Percentiles rank a stretch among this genome's conserved stretches.
Conservation (phyloP, 2,113 vertebrate genomes). For the Aspiorhynchus laticeps region DNA sequence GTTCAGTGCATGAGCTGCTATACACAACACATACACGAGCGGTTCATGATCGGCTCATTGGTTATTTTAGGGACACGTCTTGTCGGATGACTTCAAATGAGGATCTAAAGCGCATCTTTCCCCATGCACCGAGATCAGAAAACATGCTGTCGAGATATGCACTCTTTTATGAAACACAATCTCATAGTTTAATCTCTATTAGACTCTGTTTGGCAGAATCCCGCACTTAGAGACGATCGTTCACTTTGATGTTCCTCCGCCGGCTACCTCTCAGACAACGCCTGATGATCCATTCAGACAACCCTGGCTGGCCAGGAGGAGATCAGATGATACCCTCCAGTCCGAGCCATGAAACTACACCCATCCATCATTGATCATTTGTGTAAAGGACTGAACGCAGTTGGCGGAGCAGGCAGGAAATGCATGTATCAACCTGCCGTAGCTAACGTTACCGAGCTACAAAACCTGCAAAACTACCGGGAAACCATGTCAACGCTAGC, state of each 20-base stretch:
- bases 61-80: too few relatives aligned
- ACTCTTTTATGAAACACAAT: neutral
- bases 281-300: slow-evolving; percentile 6
- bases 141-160: neutral
- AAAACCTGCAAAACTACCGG: slow-evolving; percentile 13
- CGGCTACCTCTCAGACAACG: slow-evolving; percentile 36
- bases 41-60: too few relatives aligned
- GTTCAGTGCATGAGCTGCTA: neutral
- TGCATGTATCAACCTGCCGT: slow-evolving; percentile 32
- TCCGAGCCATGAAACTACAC: neutral
- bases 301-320: neutral
- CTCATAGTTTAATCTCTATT: neutral
- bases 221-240: neutral
- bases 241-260: neutral
- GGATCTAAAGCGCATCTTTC: neutral
- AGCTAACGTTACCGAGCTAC: neutral
- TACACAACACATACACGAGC: too few relatives aligned
- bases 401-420: neutral
- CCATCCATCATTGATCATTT: neutral
- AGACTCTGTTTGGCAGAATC: neutral
- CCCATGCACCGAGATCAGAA: neutral
- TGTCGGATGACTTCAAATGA: neutral
- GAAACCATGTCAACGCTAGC: neutral
- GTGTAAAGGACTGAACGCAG: too few relatives aligned
- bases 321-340: neutral